Evolutionary conservation across 2,888 invertebrate genomes (phyloP).

Genomic region (Ichneumoninae sp.): DNA sequence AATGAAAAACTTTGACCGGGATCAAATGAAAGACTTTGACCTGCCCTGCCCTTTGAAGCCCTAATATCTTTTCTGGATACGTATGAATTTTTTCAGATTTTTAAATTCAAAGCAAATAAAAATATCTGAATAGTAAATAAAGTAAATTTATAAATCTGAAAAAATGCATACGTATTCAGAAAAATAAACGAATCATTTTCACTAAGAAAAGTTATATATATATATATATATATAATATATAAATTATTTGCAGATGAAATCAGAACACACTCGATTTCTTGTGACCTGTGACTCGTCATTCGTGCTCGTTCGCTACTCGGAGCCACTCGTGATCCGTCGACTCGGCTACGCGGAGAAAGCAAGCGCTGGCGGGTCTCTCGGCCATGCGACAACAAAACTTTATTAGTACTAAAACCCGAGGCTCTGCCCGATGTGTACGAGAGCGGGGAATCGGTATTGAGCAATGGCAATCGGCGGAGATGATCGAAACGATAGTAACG

Average conservation of each 20-base stretch:
- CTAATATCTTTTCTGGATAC: too few species aligned
- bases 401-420: background rate
- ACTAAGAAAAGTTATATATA: too few species aligned
- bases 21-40: too few species aligned
- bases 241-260: background rate
- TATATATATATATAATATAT: too few species aligned
- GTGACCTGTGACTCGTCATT: background rate
- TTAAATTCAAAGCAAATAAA: too few species aligned
- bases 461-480: conserved; percentile 36
- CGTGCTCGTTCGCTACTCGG: background rate
- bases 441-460: conserved; percentile 11
- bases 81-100: too few species aligned
- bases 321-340: conserved; percentile 17
- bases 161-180: too few species aligned
- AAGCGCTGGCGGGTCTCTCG: background rate
- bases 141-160: too few species aligned
- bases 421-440: background rate
- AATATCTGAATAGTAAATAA: too few species aligned
- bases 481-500: conserved; percentile 53
- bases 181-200: too few species aligned
- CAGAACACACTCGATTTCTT: background rate
- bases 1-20: too few species aligned
- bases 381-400: conserved; percentile 10
- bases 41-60: too few species aligned
- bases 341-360: conserved; percentile 34